Percentiles rank a stretch among this genome's conserved stretches.
Conservation (phyloP, 1,140 invertebrate genomes). For the Drosophila repletoides region DNA sequence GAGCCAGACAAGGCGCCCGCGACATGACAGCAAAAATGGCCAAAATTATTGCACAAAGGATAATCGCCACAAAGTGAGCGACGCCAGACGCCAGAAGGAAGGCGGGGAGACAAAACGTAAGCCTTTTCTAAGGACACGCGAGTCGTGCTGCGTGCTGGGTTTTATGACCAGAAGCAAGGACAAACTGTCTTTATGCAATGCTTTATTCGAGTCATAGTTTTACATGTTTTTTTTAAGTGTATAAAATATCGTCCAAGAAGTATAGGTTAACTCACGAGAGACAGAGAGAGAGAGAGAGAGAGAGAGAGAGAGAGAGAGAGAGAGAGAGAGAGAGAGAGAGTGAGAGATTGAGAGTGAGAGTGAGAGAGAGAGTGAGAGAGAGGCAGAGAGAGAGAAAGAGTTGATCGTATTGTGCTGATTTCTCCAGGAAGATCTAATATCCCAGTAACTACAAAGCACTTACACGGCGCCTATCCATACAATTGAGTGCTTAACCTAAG, state of each 20-base stretch:
- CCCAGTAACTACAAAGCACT: no score
- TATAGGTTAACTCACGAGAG: no score
- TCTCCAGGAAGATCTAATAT: no score
- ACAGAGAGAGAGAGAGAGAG: no score
- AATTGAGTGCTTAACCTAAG: background rate
- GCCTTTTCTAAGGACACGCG: conserved; percentile 17
- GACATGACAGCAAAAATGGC: conserved; percentile 44
- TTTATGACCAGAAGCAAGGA: conserved; percentile 1
- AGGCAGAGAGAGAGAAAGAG: no score
- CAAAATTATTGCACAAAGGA: conserved; percentile 68
- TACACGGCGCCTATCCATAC: no score
- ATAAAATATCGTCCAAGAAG: conserved; percentile 35
- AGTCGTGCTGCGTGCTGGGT: conserved; percentile 8
- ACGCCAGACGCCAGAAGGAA: background rate
- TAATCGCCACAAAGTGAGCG: conserved; percentile 57
- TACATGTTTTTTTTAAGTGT: conserved; percentile 8
- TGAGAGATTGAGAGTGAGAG: no score
- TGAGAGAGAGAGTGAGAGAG: no score
- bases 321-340: no score
- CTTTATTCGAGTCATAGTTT: conserved; percentile 47
- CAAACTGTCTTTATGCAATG: conserved; percentile 20
- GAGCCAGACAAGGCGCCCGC: conserved; percentile 2
- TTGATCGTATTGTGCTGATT: no score
- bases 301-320: no score
- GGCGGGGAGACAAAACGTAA: background rate